Evolutionary conservation across 2,113 vertebrate species (phyloP).

Genomic region (Potamarius usumacintae): DNA sequence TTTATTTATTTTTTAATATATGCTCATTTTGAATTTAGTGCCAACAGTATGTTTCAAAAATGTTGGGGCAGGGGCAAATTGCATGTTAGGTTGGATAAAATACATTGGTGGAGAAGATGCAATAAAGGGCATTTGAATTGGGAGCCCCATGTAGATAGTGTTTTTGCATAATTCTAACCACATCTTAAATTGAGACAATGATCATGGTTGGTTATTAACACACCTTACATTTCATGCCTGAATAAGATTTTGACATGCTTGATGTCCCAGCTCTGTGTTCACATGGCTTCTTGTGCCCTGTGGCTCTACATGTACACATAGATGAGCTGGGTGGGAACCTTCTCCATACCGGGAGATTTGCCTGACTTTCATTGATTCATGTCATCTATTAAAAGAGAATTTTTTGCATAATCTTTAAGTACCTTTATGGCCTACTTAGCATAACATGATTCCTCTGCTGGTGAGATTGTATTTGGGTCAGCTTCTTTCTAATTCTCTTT

Average conservation of each 20-base stretch:
- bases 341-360: conserved; percentile 50
- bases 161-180: neutral
- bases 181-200: conserved; percentile 22
- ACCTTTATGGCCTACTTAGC: conserved; percentile 81
- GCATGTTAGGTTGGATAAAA: neutral
- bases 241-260: conserved; percentile 13
- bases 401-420: conserved; percentile 76
- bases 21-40: no score
- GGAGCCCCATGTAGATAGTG: neutral
- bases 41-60: neutral
- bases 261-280: conserved; percentile 13
- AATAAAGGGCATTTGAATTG: neutral
- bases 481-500: conserved; percentile 82
- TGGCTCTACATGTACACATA: conserved; percentile 26
- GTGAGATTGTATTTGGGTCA: conserved; percentile 81
- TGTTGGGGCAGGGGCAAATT: neutral
- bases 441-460: conserved; percentile 76
- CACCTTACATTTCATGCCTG: conserved; percentile 2
- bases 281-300: conserved; percentile 31
- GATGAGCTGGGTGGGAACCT: conserved; percentile 38
- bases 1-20: no score
- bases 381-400: conserved; percentile 68
- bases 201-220: conserved; percentile 24
- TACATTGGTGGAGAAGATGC: neutral
- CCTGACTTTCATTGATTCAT: conserved; percentile 50